Percentiles rank a stretch among this genome's conserved stretches.
phyloP scores from a whole-genome alignment of 1,140 invertebrate species.

The Callitettix versicolor region DNA sequence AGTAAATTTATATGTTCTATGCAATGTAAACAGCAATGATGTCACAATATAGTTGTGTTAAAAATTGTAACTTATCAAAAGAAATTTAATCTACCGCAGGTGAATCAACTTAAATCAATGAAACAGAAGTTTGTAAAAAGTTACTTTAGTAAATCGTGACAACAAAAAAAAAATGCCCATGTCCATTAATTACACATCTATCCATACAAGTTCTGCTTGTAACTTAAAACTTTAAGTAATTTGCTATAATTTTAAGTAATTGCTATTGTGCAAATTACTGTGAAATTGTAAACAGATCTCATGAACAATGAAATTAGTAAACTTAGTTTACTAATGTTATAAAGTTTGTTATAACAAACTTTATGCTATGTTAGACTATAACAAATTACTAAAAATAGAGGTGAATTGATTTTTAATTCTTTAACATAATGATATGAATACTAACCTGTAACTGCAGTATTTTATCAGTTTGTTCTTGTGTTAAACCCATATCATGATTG shows the following conservation, averaged over 20 bases:
- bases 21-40: too few species aligned
- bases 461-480: slow-evolving; percentile 71
- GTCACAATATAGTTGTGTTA: too few species aligned
- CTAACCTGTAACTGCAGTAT: slow-evolving; percentile 62
- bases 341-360: neutral
- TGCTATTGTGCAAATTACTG: neutral
- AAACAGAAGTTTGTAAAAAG: too few species aligned
- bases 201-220: too few species aligned
- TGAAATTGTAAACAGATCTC: neutral
- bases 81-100: too few species aligned
- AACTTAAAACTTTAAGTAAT: too few species aligned
- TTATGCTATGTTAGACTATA: neutral
- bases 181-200: too few species aligned
- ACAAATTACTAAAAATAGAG: neutral
- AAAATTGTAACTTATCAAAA: too few species aligned
- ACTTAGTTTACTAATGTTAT: neutral
- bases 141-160: too few species aligned
- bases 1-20: too few species aligned
- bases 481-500: slow-evolving; percentile 28
- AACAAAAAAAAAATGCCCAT: too few species aligned
- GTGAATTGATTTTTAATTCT: neutral
- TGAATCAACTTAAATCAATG: too few species aligned
- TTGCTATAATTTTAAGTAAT: neutral
- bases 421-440: slow-evolving; percentile 2
- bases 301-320: neutral